Evolutionary conservation across 1,140 invertebrate genomes (phyloP).

Genomic region (Halesus radiatus): DNA sequence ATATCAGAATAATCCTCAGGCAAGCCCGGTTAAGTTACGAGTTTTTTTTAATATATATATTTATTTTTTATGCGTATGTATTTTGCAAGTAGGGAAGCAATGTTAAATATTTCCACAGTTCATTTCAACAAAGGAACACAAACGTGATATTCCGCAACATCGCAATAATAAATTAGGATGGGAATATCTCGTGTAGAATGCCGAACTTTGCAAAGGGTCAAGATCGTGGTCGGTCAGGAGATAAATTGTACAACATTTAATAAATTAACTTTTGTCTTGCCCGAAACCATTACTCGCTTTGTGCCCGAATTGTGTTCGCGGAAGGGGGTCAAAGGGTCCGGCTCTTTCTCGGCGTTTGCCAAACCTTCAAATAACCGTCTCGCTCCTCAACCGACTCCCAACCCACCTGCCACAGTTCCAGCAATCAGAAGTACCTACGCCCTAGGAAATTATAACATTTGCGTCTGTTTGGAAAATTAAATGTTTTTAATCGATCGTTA

Average conservation of each 20-base stretch:
- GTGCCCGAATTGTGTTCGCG: constrained; percentile 23
- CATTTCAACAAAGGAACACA: not conserved
- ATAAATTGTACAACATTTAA: constrained; percentile 28
- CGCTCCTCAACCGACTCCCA: not conserved
- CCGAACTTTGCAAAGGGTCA: constrained; percentile 18
- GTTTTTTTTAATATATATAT: too few relatives aligned
- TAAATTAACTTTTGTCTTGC: constrained; percentile 25
- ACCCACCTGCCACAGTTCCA: too few relatives aligned
- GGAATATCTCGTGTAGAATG: constrained; percentile 1
- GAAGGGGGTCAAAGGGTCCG: constrained; percentile 15
- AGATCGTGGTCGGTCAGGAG: constrained; percentile 6
- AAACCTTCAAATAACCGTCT: constrained; percentile 11
- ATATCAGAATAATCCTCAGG: too few relatives aligned
- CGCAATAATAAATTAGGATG: not conserved
- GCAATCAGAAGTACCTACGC: too few relatives aligned
- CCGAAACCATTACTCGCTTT: constrained; percentile 18
- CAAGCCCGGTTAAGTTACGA: too few relatives aligned
- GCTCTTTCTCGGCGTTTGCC: not conserved
- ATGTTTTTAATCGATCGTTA: too few relatives aligned
- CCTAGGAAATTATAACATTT: too few relatives aligned
- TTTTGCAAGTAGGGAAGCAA: too few relatives aligned
- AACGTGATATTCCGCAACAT: not conserved
- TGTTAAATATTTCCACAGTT: too few relatives aligned
- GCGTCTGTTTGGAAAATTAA: too few relatives aligned
- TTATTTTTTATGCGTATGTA: too few relatives aligned